Percentiles rank a stretch among this genome's conserved stretches.
These are phyloP conservation scores for Spinus pinus DNA, from an alignment of 2,797 vertebrate species.

Conservation along the genomic window DNA sequence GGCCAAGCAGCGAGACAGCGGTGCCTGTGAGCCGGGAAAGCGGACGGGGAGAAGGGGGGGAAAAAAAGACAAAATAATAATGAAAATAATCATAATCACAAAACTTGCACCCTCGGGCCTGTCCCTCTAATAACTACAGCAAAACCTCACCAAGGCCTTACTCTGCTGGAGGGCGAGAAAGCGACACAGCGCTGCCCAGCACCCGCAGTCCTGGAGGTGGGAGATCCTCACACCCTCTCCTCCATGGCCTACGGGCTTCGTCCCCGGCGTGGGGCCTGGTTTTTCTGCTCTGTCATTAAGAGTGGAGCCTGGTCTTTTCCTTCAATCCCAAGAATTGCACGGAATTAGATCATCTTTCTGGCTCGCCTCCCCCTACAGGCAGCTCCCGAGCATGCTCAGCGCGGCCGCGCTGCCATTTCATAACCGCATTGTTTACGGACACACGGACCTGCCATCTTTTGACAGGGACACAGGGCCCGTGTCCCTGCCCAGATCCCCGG, in stretches of 20 bases:
- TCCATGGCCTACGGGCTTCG: slow-evolving; percentile 64
- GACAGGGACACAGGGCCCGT: slow-evolving; percentile 9
- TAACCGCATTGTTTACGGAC: slow-evolving; percentile 89
- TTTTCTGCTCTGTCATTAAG: slow-evolving; percentile 72
- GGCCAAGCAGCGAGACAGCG: background rate
- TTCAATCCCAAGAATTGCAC: slow-evolving; percentile 76
- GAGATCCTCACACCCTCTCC: slow-evolving; percentile 53
- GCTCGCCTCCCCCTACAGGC: slow-evolving; percentile 87
- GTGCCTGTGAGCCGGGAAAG: background rate
- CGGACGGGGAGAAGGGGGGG: background rate
- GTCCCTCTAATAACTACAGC: slow-evolving; percentile 65
- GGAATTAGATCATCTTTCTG: slow-evolving; percentile 75
- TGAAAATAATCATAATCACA: background rate
- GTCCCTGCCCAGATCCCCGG: background rate
- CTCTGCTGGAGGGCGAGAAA: slow-evolving; percentile 56
- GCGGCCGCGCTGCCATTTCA: slow-evolving; percentile 88
- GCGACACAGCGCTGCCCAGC: slow-evolving; percentile 46
- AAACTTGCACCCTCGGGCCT: slow-evolving; percentile 50
- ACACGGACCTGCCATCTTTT: slow-evolving; percentile 74
- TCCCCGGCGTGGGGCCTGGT: slow-evolving; percentile 60
- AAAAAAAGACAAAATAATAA: background rate
- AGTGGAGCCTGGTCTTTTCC: slow-evolving; percentile 67
- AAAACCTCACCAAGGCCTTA: slow-evolving; percentile 65
- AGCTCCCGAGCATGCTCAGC: slow-evolving; percentile 76
- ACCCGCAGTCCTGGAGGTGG: slow-evolving; percentile 41